These are phyloP conservation scores for Drosophila engyochracea DNA, from an alignment of 2,888 invertebrate species.

Conservation along the genomic window DNA sequence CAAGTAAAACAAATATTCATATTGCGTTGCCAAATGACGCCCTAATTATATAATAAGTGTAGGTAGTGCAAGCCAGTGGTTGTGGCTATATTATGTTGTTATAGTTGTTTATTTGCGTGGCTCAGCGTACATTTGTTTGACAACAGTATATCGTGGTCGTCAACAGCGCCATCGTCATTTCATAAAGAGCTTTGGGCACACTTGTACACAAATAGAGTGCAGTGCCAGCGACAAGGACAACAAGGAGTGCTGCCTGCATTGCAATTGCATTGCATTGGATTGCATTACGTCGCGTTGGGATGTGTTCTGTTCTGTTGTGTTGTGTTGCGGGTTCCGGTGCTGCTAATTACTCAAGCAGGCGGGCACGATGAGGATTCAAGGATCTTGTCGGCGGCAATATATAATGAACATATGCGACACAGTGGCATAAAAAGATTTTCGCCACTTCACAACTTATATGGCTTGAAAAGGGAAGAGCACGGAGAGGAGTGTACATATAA, in stretches of 20 bases:
- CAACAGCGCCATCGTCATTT: conserved; percentile 59
- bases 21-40: conserved; percentile 31
- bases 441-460: conserved; percentile 49
- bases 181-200: conserved; percentile 54
- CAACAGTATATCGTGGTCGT: conserved; percentile 33
- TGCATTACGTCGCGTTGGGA: conserved; percentile 31
- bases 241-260: conserved; percentile 50
- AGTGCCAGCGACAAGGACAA: conserved; percentile 39
- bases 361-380: conserved; percentile 55
- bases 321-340: conserved; percentile 56
- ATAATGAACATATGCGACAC: conserved; percentile 76
- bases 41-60: conserved; percentile 70
- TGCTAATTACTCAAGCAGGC: conserved; percentile 78
- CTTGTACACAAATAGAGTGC: conserved; percentile 52
- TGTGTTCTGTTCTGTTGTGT: conserved; percentile 33
- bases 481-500: conserved; percentile 43
- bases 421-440: conserved; percentile 74
- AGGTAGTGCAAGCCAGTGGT: conserved; percentile 37
- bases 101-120: conserved; percentile 29
- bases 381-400: conserved; percentile 71
- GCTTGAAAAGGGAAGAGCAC: conserved; percentile 16
- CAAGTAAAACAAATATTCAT: not conserved
- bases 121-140: conserved; percentile 43
- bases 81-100: conserved; percentile 17
- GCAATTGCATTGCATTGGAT: conserved; percentile 51